phyloP scores from a whole-genome alignment of 37 sponge, comb jelly and placozoan species.

The Agelas oroides region DNA sequence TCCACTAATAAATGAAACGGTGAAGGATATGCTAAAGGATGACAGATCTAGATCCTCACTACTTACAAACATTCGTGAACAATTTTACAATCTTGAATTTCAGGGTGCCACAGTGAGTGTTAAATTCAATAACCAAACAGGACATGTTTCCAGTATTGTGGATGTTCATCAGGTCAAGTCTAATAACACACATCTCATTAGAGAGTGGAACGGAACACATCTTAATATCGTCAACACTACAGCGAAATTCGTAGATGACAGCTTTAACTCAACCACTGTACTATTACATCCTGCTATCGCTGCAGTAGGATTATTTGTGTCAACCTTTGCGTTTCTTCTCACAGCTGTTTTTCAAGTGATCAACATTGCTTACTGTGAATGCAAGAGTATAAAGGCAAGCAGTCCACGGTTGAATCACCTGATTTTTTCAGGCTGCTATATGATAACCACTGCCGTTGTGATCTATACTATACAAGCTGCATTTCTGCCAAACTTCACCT shows the following conservation, averaged over 20 bases:
- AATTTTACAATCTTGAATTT: not conserved
- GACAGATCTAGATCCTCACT: too few relatives aligned
- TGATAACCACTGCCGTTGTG: conserved; percentile 1
- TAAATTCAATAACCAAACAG: not conserved
- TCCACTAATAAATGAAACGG: not conserved
- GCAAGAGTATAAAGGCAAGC: conserved; percentile 29
- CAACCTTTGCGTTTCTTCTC: not conserved
- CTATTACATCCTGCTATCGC: conserved; percentile 4
- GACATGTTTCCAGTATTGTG: not conserved
- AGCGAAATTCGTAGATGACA: not conserved
- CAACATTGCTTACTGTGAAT: conserved; percentile 1
- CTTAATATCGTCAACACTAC: too few relatives aligned
- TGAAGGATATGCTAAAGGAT: too few relatives aligned
- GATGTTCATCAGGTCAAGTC: not conserved
- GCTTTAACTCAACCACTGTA: not conserved
- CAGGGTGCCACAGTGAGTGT: not conserved
- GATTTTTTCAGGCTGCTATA: conserved; percentile 44
- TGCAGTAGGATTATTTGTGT: not conserved
- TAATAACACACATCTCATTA: not conserved
- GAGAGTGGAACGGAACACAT: not conserved
- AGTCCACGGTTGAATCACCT: conserved; percentile 41
- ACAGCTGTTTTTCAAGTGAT: conserved; percentile 17
- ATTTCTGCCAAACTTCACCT: not conserved
- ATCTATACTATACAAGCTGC: conserved; percentile 12
- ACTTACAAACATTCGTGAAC: too few relatives aligned